Evolutionary conservation across 1,140 invertebrate genomes (phyloP), one percentile per base, ranked within the genome.

Genomic region (Bombus confusus): DNA sequence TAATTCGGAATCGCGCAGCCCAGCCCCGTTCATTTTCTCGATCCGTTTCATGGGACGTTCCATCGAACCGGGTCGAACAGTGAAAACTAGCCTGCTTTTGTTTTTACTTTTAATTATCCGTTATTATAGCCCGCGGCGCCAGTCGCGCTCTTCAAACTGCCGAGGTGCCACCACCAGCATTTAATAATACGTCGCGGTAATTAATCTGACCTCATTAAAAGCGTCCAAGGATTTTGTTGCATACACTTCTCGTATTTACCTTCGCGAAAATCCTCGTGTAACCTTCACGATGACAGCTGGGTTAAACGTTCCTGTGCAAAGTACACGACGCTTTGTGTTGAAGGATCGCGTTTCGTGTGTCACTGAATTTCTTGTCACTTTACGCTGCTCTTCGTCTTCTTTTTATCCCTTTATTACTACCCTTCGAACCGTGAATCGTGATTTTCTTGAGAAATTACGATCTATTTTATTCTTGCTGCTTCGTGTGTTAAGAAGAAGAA

Each of bases 201-300:
- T 90, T 90, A 90, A 90, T 90, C 88, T 73, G 72, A 75, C 86
- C 86, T 90, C 86, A 74, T 90, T 90, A 90, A 66, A 66, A 82
- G 74, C 47, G 28, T 13, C 37, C 64, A 37, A 68, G 69, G 87
- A 81, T 80, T 86, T 74, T 74, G 88, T 84, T 83, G 37, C 57
- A 57, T 62, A 37, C 43, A 39, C 57, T 59, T 77, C 68, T 75
- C 68, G 34, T 41, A 37, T 37, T 39, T 62, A 74, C 52, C 69
- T 31, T 52, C 73, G 39, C 41, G 22, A 13, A 62, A 22, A 52
- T 22, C 18, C 47, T 22, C 47, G 18, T 52, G 69, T 77, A 85
- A 88, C 87, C 83, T 84, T 76, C 64, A 66, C 76, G 77, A 76
- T 47, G 83, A 85, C 66, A 52, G 43, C 64, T n/a, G 4, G 59